These are phyloP conservation scores for Alexandromys fortis DNA, from an alignment of 2,113 vertebrate species.

Conservation along the genomic window DNA sequence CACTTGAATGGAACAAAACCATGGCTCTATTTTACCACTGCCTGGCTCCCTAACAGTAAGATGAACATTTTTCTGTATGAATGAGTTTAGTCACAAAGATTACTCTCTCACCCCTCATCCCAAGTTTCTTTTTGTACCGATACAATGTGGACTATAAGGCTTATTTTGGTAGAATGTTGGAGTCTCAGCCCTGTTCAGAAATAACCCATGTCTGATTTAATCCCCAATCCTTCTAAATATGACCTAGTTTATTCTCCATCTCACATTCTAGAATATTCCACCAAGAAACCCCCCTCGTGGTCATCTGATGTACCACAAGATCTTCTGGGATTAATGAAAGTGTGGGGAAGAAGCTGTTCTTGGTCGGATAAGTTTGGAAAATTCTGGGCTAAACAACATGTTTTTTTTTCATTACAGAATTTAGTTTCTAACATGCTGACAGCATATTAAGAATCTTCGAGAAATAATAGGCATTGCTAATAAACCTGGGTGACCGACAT, in stretches of 20 bases:
- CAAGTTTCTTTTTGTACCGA: rapidly evolving
- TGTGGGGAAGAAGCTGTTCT: not conserved
- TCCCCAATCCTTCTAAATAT: not conserved
- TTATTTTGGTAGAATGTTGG: not conserved
- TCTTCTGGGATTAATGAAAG: not conserved
- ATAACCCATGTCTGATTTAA: not conserved
- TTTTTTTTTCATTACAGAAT: not conserved
- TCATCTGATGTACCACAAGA: not conserved
- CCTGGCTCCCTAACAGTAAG: not conserved
- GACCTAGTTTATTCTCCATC: not conserved
- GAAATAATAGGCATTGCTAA: not conserved
- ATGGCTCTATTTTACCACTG: not conserved
- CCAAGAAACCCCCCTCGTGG: constrained; percentile 4
- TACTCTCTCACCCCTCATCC: not conserved
- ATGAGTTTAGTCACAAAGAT: not conserved
- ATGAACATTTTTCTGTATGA: not conserved
- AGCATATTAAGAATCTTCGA: not conserved
- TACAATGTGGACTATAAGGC: not conserved
- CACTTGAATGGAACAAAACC: not conserved
- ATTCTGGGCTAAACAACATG: not conserved
- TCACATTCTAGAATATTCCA: constrained; percentile 31
- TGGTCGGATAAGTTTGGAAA: not conserved
- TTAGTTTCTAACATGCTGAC: not conserved
- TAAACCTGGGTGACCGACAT: not conserved
- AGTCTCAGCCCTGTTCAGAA: not conserved